phyloP scores from a whole-genome alignment of 2,888 invertebrate genomes.

The Trypoxylon attenuatum region DNA sequence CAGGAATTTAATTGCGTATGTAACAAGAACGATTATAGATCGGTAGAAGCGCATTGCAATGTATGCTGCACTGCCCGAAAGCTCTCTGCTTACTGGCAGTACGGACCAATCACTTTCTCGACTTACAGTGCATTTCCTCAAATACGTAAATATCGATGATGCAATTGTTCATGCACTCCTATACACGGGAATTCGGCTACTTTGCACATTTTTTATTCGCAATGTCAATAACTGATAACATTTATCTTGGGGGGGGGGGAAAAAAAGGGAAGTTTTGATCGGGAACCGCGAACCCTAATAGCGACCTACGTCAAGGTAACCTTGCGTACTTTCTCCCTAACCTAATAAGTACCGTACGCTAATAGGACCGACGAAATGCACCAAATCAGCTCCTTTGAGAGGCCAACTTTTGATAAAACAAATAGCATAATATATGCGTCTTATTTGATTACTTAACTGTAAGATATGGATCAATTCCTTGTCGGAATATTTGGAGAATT shows the following conservation, averaged over 20 bases:
- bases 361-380: too few relatives aligned
- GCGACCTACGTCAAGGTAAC: slow-evolving; percentile 31
- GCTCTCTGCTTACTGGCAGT: too few relatives aligned
- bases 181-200: background rate
- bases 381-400: too few relatives aligned
- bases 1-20: background rate
- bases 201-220: background rate
- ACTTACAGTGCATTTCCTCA: background rate
- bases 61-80: too few relatives aligned
- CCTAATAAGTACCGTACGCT: slow-evolving; percentile 29
- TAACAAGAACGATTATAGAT: background rate
- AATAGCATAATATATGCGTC: too few relatives aligned
- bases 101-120: too few relatives aligned
- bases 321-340: slow-evolving; percentile 29
- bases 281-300: slow-evolving; percentile 15
- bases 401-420: too few relatives aligned
- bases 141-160: background rate
- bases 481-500: too few relatives aligned
- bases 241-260: background rate
- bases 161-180: background rate
- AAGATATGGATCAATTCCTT: too few relatives aligned
- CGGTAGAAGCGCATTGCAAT: background rate
- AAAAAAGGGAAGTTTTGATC: slow-evolving; percentile 4
- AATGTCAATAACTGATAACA: background rate
- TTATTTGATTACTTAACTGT: too few relatives aligned